phyloP scores from a whole-genome alignment of 2,888 invertebrate species.

The Scelioninae gen. 1 region DNA sequence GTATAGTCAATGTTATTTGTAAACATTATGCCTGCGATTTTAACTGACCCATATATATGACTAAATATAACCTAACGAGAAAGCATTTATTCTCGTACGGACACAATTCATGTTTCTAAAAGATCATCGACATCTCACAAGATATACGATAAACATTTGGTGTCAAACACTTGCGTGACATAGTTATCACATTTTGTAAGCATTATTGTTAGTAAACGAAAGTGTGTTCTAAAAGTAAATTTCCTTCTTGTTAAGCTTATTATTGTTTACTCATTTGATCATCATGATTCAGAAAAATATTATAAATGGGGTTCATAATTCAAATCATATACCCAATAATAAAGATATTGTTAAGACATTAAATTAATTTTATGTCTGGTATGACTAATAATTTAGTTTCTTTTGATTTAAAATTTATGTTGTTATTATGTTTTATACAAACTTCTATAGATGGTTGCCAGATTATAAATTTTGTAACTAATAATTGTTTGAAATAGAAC shows the following conservation, averaged over 20 bases:
- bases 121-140: constrained; percentile 48
- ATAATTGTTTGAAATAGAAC: no score
- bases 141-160: constrained; percentile 44
- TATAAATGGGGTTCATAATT: constrained; percentile 37
- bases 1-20: neutral
- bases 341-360: constrained; percentile 29
- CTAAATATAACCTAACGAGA: constrained; percentile 40
- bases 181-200: constrained; percentile 44
- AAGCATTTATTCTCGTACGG: constrained; percentile 13
- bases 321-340: constrained; percentile 21
- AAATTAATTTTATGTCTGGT: constrained; percentile 16
- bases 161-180: constrained; percentile 51
- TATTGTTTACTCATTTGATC: constrained; percentile 23
- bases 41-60: constrained; percentile 39
- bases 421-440: no score
- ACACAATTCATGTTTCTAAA: constrained; percentile 46
- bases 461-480: no score
- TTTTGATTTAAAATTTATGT: no score
- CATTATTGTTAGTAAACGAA: constrained; percentile 41
- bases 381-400: neutral
- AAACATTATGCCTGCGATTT: constrained; percentile 9
- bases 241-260: constrained; percentile 30
- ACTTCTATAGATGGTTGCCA: no score
- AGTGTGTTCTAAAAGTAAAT: constrained; percentile 40
- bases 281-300: constrained; percentile 9